Evolutionary conservation across 2,888 invertebrate species (phyloP).

Genomic region (Blera fallax): DNA sequence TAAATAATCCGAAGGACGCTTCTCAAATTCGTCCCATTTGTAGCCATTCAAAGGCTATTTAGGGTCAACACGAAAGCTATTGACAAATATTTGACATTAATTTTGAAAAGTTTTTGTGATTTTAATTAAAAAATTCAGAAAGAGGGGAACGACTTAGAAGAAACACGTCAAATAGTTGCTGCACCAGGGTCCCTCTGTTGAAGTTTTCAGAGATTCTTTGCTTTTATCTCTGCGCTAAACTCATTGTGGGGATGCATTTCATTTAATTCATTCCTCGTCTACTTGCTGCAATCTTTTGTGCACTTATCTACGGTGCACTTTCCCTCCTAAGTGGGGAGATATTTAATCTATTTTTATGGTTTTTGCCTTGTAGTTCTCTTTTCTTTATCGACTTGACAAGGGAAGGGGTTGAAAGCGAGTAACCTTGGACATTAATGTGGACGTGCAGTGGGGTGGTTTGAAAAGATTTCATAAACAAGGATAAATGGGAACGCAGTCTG

Average conservation of each 20-base stretch:
- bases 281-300: not conserved
- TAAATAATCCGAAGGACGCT: not conserved
- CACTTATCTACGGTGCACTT: not conserved
- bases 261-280: not conserved
- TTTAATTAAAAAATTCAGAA: too few relatives aligned
- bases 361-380: not conserved
- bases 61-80: not conserved
- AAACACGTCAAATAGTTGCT: too few relatives aligned
- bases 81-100: constrained; percentile 13
- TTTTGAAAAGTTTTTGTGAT: not conserved
- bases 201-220: not conserved
- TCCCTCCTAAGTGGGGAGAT: not conserved
- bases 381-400: not conserved
- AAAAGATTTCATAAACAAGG: not conserved
- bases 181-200: not conserved
- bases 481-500: not conserved
- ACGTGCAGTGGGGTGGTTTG: not conserved
- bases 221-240: not conserved
- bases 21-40: not conserved
- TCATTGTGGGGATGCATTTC: not conserved
- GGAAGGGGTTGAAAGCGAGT: constrained; percentile 19
- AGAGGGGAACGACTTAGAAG: not conserved
- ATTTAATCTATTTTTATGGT: constrained; percentile 19
- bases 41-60: not conserved
- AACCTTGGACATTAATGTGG: constrained; percentile 36